Base-by-base conservation (phyloP, 1,140 invertebrate genomes). In the Drosophila sproati region DNA sequence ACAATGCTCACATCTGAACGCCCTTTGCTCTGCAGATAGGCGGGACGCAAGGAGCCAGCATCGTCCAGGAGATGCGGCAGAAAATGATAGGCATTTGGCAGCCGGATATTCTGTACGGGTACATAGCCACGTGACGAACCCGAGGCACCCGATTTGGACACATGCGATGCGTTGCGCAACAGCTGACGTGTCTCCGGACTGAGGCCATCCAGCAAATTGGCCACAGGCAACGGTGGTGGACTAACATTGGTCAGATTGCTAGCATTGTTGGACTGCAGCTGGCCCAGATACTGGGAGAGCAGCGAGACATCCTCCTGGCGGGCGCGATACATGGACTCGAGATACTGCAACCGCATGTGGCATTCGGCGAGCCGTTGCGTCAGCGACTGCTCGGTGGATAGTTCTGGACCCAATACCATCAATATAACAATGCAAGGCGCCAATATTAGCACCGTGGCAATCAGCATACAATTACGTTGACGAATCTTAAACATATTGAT, bases 61-160 rank as follows among this genome's bases (percentile, higher is more conserved):
- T 96, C 95, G 50, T 96, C 95, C 48, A 97, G 94, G 28, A 98
- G 94, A 93, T 98, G 97, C 2, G 98, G 98, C 52, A 98, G 93
- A 86, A 98, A 97, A 82, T 97, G 96, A 93, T 96, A 98, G 56
- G 97, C 95, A 60, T 96, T 96, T 7, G 97, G 97, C 51, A 97
- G 92, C 52, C 95, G 94, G 6, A 96, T 92, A 73, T 92, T 92
- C 37, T 82, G 86, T 32, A 78, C 59, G 10, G 85, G 62, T 70
- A 78, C 45, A 43, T 68, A 86, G 6, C 78, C 83, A 54, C 86
- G 79, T 2, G 79, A 39, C 0, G 57, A 39, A 0, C 64, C 64
- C 1, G 61, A 52, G 10, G 28, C 47, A 6, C 39, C 47, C 3
- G 50, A 37, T 39, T 45, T 61, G 0, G 64, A 41, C 35, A 70